Conservation (phyloP, 1,140 invertebrate species). For the Drosophila mayri region DNA sequence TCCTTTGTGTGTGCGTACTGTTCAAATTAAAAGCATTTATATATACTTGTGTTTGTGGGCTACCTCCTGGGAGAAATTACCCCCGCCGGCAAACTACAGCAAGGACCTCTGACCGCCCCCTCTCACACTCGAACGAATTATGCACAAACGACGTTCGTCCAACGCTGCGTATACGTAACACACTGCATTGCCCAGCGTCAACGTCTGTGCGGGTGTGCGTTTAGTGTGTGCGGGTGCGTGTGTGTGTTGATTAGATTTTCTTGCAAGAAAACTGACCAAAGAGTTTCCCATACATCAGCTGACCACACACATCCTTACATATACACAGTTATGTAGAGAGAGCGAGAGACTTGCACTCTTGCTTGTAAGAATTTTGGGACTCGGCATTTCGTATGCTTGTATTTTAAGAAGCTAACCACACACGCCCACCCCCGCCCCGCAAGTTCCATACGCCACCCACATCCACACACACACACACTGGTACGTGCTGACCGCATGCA, state of each 20-base stretch:
- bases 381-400: constrained; percentile 50
- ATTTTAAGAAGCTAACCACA: constrained; percentile 77
- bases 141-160: constrained; percentile 71
- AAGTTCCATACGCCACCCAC: constrained; percentile 35
- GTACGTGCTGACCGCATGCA: constrained; percentile 47
- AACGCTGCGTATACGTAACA: constrained; percentile 75
- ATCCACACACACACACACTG: constrained; percentile 4
- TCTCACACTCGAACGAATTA: constrained; percentile 57
- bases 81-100: constrained; percentile 1
- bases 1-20: constrained; percentile 56
- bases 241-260: constrained; percentile 81
- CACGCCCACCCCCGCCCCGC: constrained; percentile 9
- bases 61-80: constrained; percentile 74
- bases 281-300: constrained; percentile 74
- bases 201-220: not conserved
- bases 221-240: constrained; percentile 8
- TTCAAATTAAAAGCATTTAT: constrained; percentile 80
- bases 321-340: constrained; percentile 16
- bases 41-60: constrained; percentile 42
- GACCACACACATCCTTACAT: constrained; percentile 46
- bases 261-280: constrained; percentile 82
- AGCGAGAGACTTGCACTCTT: constrained; percentile 57
- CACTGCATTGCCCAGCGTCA: constrained; percentile 20
- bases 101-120: not conserved
- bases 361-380: constrained; percentile 71